Conservation (phyloP, 2,888 invertebrate genomes). For the Apotomis turbidana region DNA sequence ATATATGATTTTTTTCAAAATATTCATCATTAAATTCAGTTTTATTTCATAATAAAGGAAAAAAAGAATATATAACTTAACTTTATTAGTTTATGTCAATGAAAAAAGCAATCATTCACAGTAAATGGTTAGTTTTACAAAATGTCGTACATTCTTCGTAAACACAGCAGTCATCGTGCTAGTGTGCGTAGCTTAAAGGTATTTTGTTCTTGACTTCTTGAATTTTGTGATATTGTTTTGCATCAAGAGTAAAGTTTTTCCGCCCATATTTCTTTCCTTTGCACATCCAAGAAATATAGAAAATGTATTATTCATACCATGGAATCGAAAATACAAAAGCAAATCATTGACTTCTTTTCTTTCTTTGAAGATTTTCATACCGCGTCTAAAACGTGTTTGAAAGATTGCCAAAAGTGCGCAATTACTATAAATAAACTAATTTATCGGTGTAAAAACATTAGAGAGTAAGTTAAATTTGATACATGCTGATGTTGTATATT, state of each 20-base stretch:
- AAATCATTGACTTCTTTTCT: slow-evolving; percentile 80
- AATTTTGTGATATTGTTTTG: slow-evolving; percentile 25
- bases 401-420: slow-evolving; percentile 78
- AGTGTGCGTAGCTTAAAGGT: too few relatives aligned
- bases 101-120: too few relatives aligned
- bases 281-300: slow-evolving; percentile 17
- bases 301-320: slow-evolving; percentile 58
- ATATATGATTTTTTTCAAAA: too few relatives aligned
- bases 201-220: slow-evolving; percentile 13
- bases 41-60: neutral
- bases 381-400: slow-evolving; percentile 75
- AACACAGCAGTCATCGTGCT: slow-evolving; percentile 1
- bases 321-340: slow-evolving; percentile 80
- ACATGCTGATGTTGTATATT: slow-evolving; percentile 29
- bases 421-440: slow-evolving; percentile 80
- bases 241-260: neutral
- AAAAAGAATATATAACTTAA: neutral
- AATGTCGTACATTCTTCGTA: slow-evolving; percentile 3
- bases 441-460: slow-evolving; percentile 77
- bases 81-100: too few relatives aligned
- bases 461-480: slow-evolving; percentile 67
- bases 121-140: neutral
- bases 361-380: slow-evolving; percentile 78
- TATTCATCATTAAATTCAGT: too few relatives aligned
- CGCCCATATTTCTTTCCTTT: neutral